These are phyloP conservation scores for Dendrocopos noguchii DNA, from an alignment of 2,113 vertebrate genomes.

Conservation along the genomic window DNA sequence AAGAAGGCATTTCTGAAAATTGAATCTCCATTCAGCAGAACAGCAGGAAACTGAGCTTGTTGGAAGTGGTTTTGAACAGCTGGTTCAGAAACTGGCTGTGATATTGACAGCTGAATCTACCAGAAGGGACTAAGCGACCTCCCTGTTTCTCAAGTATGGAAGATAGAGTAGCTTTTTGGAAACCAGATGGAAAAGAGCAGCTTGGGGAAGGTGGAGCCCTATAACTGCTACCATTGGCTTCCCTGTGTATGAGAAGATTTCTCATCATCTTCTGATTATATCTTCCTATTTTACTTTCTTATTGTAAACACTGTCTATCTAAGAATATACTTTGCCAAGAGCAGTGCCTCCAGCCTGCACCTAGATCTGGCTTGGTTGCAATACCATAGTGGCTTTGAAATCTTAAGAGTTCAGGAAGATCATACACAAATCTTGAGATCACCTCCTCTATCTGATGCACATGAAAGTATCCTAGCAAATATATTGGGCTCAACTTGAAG, in stretches of 20 bases:
- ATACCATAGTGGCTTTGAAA: background rate
- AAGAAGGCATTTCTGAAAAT: conserved; percentile 15
- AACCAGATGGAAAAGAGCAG: conserved; percentile 53
- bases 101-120: conserved; percentile 41
- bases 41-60: conserved; percentile 8
- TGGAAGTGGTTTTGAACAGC: conserved; percentile 39
- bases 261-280: conserved; percentile 20
- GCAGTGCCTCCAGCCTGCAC: background rate
- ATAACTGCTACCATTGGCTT: background rate
- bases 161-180: background rate
- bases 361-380: conserved; percentile 18
- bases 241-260: background rate
- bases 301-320: conserved; percentile 33
- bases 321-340: background rate
- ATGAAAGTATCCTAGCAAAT: background rate
- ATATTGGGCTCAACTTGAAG: background rate
- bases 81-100: conserved; percentile 31
- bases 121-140: conserved; percentile 36
- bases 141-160: background rate
- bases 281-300: conserved; percentile 36
- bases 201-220: conserved; percentile 27
- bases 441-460: conserved; percentile 1
- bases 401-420: background rate
- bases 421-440: background rate
- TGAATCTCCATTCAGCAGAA: conserved; percentile 6